Evolutionary conservation across 2,888 invertebrate genomes (phyloP).

Genomic region (Pachycephus smyrnensis): DNA sequence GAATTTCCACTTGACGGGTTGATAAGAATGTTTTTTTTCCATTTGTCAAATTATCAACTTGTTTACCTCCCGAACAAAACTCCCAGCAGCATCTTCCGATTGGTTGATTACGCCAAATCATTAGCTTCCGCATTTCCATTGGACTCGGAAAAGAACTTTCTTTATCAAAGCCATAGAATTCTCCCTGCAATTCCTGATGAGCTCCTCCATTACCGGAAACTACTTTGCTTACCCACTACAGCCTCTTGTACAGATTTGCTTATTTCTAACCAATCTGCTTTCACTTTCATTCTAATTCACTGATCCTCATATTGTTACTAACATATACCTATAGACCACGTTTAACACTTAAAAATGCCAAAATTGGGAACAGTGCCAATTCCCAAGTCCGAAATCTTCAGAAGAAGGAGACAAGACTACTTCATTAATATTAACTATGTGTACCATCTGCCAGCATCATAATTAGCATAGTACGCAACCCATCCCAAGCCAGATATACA

Average conservation of each 20-base stretch:
- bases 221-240: neutral
- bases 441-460: neutral
- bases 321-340: neutral
- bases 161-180: neutral
- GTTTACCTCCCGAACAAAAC: too few relatives aligned
- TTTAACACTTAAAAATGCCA: neutral
- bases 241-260: neutral
- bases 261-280: neutral
- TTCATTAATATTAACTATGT: slow-evolving; percentile 8
- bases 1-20: neutral
- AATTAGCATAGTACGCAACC: neutral
- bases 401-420: neutral
- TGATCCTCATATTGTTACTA: neutral
- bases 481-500: neutral
- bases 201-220: neutral
- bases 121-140: neutral
- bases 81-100: neutral
- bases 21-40: neutral
- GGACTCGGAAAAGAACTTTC: neutral
- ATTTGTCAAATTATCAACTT: neutral
- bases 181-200: neutral
- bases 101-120: neutral
- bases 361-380: neutral
- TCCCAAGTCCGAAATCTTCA: neutral
- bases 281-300: neutral